Base-by-base conservation (phyloP, 1,140 invertebrate species). In the Littorina saxatilis region DNA sequence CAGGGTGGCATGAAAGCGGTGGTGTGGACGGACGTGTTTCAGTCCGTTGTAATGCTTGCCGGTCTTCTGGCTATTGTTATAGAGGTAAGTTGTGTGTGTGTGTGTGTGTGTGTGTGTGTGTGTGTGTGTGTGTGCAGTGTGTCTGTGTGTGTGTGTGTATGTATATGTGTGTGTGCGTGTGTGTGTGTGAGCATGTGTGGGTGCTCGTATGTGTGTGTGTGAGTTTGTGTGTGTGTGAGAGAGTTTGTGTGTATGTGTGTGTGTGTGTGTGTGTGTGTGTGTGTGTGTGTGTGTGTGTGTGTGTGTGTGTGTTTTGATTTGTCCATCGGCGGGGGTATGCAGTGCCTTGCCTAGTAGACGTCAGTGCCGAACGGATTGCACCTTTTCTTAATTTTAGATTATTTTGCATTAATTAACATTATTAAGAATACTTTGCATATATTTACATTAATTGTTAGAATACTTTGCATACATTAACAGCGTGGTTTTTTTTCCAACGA, bases 1-100 rank as follows among this genome's bases (percentile, higher is more conserved):
- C 90, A 98, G 94, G 97, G 97, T 68, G 97, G 97, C 13, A 97
- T 99, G 95, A 98, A 98, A 92, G 97, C 97, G 11, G 97, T 98
- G 0, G 95, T 99, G 83, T 92, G 91, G 94, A 97, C 97, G 0
- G 98, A 99, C 91, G 95, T 97, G 0, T 96, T 99, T 83, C 98
- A 99, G 92, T 95, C 96, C 0, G 86, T 96, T 2, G 93, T 98
- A 0, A 98, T 98, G 96, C 95, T 97, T 47, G 95, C 95, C 0
- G 97, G 97, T 0, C 92, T 98, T 20, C 91, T 98, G 2, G 94
- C 96, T 66, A 95, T 98, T 43, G 93, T 95, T 0, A 94, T 95
- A 5, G 93, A 96, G 84, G 89, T 90, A 79, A 47, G 68, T n/a
- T 61, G 55, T 61, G 55, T 61, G 55, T 61, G 55, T n/a, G 55